Evolutionary conservation across 2,113 vertebrate genomes (phyloP).

Genomic region (Rhabdornis inornatus): DNA sequence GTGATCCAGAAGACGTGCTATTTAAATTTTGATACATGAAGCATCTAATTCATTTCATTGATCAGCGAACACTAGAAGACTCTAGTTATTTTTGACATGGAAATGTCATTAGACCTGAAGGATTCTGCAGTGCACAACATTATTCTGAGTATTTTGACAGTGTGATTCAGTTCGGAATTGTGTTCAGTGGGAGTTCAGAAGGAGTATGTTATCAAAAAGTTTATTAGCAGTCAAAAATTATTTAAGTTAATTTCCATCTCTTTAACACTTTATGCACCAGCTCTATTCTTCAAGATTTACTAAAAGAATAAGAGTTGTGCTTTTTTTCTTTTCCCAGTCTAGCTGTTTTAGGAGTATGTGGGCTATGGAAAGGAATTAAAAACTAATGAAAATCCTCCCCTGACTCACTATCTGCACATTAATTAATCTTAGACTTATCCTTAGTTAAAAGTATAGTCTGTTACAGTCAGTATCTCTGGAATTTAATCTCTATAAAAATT

Average conservation of each 20-base stretch:
- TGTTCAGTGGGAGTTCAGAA: not conserved
- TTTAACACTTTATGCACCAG: not conserved
- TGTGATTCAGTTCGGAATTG: not conserved
- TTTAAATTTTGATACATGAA: not conserved
- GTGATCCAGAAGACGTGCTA: not conserved
- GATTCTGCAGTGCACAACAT: not conserved
- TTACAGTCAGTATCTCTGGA: not conserved
- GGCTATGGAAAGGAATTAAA: not conserved
- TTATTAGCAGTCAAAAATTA: not conserved
- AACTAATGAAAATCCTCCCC: not conserved
- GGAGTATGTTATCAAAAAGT: not conserved
- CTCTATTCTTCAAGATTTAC: not conserved
- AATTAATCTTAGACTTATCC: not conserved
- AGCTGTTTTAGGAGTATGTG: not conserved
- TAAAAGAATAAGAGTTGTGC: not conserved
- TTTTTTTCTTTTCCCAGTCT: not conserved
- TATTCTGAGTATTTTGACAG: not conserved
- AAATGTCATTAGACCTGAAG: not conserved
- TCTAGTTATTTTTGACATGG: not conserved
- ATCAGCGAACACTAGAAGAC: not conserved
- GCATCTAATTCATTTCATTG: slow-evolving; percentile 16
- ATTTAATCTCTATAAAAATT: not conserved
- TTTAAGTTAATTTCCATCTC: not conserved
- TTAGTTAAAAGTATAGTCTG: not conserved
- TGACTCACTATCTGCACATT: not conserved